Evolutionary conservation across 2,797 vertebrate species (phyloP).

Genomic region (Enteromius treurensis): DNA sequence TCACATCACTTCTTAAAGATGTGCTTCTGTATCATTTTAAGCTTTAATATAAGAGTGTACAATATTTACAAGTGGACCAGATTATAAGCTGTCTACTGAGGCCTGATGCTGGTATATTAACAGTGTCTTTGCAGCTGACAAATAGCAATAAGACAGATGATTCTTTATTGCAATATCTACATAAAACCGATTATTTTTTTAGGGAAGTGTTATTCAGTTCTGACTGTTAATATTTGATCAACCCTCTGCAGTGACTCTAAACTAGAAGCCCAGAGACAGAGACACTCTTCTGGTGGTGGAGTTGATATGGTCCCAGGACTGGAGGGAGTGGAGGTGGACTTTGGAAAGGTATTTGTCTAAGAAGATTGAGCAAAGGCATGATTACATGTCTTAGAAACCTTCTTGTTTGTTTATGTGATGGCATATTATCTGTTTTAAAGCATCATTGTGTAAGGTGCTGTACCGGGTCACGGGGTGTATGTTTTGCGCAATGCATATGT

Average conservation of each 20-base stretch:
- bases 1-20: not conserved
- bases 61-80: constrained; percentile 21
- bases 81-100: not conserved
- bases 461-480: not conserved
- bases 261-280: constrained; percentile 87
- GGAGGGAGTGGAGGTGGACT: constrained; percentile 92
- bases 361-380: not conserved
- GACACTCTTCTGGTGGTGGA: constrained; percentile 87
- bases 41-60: constrained; percentile 8
- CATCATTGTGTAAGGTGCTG: constrained; percentile 4
- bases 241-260: constrained; percentile 84
- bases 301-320: constrained; percentile 87
- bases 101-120: constrained; percentile 22
- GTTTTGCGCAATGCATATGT: constrained; percentile 6
- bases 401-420: not conserved
- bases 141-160: constrained; percentile 12
- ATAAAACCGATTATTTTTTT: not conserved
- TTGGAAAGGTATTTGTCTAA: constrained; percentile 82
- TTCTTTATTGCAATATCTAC: constrained; percentile 13
- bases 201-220: constrained; percentile 4
- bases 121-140: constrained; percentile 29
- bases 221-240: constrained; percentile 15
- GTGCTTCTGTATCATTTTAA: not conserved
- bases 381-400: not conserved
- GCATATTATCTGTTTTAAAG: constrained; percentile 16